phyloP scores from a whole-genome alignment of 2,797 vertebrate genomes.

The Cetoscarus ocellatus region DNA sequence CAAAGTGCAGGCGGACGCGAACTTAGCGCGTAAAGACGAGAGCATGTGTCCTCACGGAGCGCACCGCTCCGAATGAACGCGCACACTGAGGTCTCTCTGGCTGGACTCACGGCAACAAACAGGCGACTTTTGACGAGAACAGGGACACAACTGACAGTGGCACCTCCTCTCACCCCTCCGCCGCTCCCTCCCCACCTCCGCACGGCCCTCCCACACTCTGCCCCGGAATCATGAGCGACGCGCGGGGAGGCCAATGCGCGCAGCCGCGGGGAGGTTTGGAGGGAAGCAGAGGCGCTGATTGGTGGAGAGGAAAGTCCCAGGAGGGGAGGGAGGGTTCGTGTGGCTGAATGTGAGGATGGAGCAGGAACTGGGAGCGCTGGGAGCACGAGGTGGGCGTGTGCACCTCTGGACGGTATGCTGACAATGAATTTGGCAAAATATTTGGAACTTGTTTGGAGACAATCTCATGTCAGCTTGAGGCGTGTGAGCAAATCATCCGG shows the following conservation, averaged over 20 bases:
- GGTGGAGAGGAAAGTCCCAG: constrained; percentile 29
- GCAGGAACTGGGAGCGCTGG: not conserved
- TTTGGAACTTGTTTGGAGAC: too few relatives aligned
- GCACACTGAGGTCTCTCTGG: not conserved
- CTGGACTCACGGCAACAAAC: constrained; percentile 39
- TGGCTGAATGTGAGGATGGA: not conserved
- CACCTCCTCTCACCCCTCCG: constrained; percentile 66
- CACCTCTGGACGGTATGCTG: too few relatives aligned
- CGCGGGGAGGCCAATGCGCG: constrained; percentile 61
- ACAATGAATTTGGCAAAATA: too few relatives aligned
- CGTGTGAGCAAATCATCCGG: too few relatives aligned
- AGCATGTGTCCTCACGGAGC: not conserved
- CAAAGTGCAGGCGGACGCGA: constrained; percentile 53
- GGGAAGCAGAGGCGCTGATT: constrained; percentile 22
- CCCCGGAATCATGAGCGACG: constrained; percentile 60
- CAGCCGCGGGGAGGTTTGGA: constrained; percentile 1
- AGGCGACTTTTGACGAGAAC: constrained; percentile 71
- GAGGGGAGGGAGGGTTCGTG: not conserved
- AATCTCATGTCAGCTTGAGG: too few relatives aligned
- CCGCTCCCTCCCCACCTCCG: constrained; percentile 25
- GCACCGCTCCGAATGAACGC: constrained; percentile 7
- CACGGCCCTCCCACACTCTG: constrained; percentile 48
- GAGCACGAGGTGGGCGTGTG: not conserved
- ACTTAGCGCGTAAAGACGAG: constrained; percentile 2
- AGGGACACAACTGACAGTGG: constrained; percentile 73